phyloP scores from a whole-genome alignment of 92 coral and sea anemone genomes.

The Palythoa grandis region DNA sequence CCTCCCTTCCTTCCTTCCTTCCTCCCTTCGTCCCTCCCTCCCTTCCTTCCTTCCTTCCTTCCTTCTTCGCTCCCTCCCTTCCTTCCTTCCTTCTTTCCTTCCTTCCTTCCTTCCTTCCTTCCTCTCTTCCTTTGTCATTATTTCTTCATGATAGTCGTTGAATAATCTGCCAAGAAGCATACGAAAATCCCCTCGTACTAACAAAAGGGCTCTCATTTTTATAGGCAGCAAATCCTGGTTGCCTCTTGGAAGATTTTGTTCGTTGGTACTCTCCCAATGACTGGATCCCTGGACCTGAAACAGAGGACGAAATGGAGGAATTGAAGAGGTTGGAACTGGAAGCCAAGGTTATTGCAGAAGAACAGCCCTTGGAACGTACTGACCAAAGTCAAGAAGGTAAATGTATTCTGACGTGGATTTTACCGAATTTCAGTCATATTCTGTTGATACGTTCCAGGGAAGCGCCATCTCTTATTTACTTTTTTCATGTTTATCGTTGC shows the following conservation, averaged over 20 bases:
- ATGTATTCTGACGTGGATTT: too few relatives aligned
- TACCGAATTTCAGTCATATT: too few relatives aligned
- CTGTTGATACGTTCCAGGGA: too few relatives aligned
- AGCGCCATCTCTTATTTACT: too few relatives aligned
- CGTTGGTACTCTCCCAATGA: conserved; percentile 99
- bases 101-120: too few relatives aligned
- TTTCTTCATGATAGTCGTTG: neutral
- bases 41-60: neutral
- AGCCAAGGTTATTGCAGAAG: neutral
- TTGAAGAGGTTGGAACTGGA: conserved; percentile 50
- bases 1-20: neutral
- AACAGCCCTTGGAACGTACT: conserved; percentile 5
- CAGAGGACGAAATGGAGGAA: conserved; percentile 88
- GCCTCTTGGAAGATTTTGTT: conserved; percentile 93
- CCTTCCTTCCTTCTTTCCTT: neutral
- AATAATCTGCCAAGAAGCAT: neutral
- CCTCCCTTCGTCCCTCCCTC: neutral
- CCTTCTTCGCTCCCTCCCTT: neutral
- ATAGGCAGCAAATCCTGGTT: conserved; percentile 98
- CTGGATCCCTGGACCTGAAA: conserved; percentile 95
- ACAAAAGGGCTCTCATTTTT: neutral
- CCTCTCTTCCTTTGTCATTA: neutral
- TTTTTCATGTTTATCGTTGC: too few relatives aligned
- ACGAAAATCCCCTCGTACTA: neutral
- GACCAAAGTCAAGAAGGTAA: neutral